A percentile compares a stretch with the other conserved stretches of the same genome.
These are phyloP conservation scores for Rhadinocentrus ornatus DNA, from an alignment of 2,797 vertebrate species.

Conservation along the genomic window DNA sequence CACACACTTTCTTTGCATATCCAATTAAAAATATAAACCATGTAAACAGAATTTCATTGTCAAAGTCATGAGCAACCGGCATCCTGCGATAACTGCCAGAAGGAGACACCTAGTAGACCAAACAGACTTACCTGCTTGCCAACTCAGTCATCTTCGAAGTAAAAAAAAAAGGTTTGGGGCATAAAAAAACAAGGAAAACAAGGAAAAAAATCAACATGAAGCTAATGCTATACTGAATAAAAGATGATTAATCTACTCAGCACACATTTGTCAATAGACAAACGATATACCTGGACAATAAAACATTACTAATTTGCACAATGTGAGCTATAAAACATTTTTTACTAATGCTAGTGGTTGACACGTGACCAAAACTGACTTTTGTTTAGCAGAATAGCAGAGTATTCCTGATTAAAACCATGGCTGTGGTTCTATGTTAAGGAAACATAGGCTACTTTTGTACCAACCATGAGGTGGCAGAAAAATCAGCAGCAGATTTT, in stretches of 20 bases:
- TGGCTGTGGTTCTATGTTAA: too few relatives aligned
- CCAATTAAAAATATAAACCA: background rate
- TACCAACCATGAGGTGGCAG: too few relatives aligned
- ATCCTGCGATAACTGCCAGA: background rate
- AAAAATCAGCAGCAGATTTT: too few relatives aligned
- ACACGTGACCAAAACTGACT: background rate
- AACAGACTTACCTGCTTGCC: background rate
- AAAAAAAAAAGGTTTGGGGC: too few relatives aligned
- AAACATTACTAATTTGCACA: background rate
- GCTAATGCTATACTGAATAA: background rate
- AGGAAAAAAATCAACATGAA: background rate
- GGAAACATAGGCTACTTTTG: too few relatives aligned
- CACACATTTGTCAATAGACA: background rate
- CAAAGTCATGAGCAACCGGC: background rate
- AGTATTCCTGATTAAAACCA: background rate
- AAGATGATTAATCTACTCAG: background rate
- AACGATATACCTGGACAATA: background rate
- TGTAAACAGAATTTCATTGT: background rate
- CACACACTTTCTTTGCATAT: too few relatives aligned
- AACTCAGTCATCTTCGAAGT: background rate
- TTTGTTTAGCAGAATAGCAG: too few relatives aligned
- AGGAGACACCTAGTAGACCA: background rate
- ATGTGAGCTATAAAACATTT: background rate
- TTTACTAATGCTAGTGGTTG: background rate
- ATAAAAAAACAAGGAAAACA: background rate